phyloP scores from a whole-genome alignment of 2,888 invertebrate species.

The Nemotelus pantherinus region DNA sequence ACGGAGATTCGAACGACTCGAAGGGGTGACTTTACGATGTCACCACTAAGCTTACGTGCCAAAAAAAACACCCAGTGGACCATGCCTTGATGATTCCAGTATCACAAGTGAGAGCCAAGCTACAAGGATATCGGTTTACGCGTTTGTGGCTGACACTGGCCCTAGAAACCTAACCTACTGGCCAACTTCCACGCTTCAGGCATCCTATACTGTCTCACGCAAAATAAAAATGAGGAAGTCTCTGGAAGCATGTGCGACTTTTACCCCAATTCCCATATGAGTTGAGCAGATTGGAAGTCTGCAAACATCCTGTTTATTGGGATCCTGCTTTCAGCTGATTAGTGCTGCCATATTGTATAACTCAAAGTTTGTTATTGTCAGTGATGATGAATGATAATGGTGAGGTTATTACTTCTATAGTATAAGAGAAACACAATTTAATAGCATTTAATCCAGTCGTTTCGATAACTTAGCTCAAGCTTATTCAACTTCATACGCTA shows the following conservation, averaged over 20 bases:
- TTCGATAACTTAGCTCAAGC: too few relatives aligned
- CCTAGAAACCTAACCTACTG: conserved; percentile 1
- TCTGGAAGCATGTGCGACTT: not conserved
- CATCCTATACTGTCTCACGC: not conserved
- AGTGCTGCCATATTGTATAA: too few relatives aligned
- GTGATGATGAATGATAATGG: too few relatives aligned
- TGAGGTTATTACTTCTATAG: too few relatives aligned
- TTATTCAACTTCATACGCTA: too few relatives aligned
- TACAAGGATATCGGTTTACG: not conserved
- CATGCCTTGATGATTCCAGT: not conserved
- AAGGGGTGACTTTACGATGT: not conserved
- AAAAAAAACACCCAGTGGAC: not conserved
- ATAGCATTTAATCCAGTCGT: too few relatives aligned
- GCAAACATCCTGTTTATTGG: too few relatives aligned
- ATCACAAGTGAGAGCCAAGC: not conserved
- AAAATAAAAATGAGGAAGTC: conserved; percentile 13
- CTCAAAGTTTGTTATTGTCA: too few relatives aligned
- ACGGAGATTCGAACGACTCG: conserved; percentile 14
- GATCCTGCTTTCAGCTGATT: too few relatives aligned
- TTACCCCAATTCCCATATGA: too few relatives aligned
- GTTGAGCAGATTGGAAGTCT: too few relatives aligned
- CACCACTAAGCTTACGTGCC: not conserved
- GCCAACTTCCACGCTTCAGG: not conserved
- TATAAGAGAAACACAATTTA: too few relatives aligned
- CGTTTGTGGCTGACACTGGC: conserved; percentile 6